Base-by-base conservation (phyloP, 2,888 invertebrate species). In the Orchesella flavescens region DNA sequence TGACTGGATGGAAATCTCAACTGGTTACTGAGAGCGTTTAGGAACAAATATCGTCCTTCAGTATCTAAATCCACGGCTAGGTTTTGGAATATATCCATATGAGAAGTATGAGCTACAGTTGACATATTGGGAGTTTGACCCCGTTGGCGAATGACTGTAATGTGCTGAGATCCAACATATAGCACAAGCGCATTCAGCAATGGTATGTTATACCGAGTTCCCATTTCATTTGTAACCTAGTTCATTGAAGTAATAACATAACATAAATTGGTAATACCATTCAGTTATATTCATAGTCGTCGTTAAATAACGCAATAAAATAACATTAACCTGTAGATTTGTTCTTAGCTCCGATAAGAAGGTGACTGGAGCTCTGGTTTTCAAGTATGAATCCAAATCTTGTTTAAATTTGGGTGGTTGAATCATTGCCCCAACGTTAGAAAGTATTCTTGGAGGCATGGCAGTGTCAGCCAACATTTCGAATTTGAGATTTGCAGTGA, bases 41-140 rank as follows among this genome's bases (percentile, higher is more conserved):
- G 92, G 91, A 99, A 98, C 89, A 99, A 91, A 90, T 99, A 99
- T 66, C 97, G 94, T 89, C 89, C 99, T 92, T 99, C 99, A 13
- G 96, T 98, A 90, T 99, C 99, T 86, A 99, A 93, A 91, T 98
- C 98, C 0, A 99, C 98, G 0, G 98, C 98, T 88, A 99, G 93
- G 91, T 98, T 99, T 91, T 99, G 99, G 93, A 99, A 99, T 88
- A 99, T 99, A 90, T 99, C 99, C 98, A 99, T 99, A 90, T 98
- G 99, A 0, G 99, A 95, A 46, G 98, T 97, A 90, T 99, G 98
- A 0, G 97, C 96, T 86, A 99, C 98, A n/a, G 98, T 98, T 63
- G 96, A 94, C 94, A 98, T 97, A 90, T 95, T 98, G 0, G 98
- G 98, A 1, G 96, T 95, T 89, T 95, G 94, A 66, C 96, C 95